Evolutionary conservation across 2,113 vertebrate species (phyloP), one percentile per base, ranked within the genome.

Genomic region (Lasiurus cinereus): DNA sequence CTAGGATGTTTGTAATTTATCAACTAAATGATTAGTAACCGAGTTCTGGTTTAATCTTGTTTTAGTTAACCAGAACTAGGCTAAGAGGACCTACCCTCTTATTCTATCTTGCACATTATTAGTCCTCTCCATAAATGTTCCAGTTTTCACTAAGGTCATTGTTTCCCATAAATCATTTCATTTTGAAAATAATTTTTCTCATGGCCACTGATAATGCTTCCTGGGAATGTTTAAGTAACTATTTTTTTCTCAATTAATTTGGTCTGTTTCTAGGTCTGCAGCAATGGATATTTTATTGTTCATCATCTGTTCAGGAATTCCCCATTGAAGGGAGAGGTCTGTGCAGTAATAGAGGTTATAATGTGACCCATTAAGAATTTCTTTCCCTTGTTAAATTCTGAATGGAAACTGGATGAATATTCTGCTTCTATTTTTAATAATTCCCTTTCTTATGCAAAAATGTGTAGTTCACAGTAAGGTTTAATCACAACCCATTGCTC

Each of bases 231-330:
- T 88, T 96, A 94, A 69, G 33, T 69, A 52, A 93, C 73, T 43
- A 11, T 78, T 93, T 94, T 90, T 94, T 79, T 80, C 83, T 96
- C 93, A 92, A 72, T 96, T 95, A 95, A 87, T 93, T 94, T 82
- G 91, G 52, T 86, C 78, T 31, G 21, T 90, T 96, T 93, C 77
- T 79, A 74, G 83, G 46, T 93, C 77, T 93, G 39, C 31, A 83
- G 50, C 83, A 92, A 29, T 66, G 92, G 54, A 72, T 76, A 85
- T 36, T 74, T n/a, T 91, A 54, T 33, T 1, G n/a, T 27, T 93
- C 54, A 59, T 79, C 54, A 12, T 82, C 64, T 89, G 52, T 70
- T 90, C 76, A 80, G 67, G 56, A 91, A 97, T 94, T 90, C 87
- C 54, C 83, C 39, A 33, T 1, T 66, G 90, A 91, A 83, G 19